Evolutionary conservation across 1,140 invertebrate species (phyloP).

Genomic region (Maniola jurtina): DNA sequence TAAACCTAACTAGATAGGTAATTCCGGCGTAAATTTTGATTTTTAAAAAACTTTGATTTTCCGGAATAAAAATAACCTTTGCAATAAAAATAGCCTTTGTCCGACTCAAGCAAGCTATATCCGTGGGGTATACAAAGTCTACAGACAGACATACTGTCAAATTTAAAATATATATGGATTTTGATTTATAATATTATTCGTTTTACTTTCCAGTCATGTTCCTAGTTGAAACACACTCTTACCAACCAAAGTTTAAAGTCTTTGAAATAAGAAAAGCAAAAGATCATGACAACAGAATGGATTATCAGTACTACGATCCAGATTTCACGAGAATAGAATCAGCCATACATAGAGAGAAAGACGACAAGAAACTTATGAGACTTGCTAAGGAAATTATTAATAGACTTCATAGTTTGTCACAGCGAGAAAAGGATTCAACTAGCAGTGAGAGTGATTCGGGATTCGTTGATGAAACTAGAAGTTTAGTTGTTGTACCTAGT

Average conservation of each 20-base stretch:
- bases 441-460: background rate
- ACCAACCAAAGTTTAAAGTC: conserved; percentile 27
- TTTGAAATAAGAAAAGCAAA: conserved; percentile 38
- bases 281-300: background rate
- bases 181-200: background rate
- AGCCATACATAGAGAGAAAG: conserved; percentile 4
- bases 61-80: too few relatives aligned
- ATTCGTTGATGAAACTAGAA: conserved; percentile 25
- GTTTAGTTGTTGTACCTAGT: conserved; percentile 13
- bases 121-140: too few relatives aligned
- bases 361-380: background rate
- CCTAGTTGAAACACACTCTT: conserved; percentile 9
- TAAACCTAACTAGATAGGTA: too few relatives aligned
- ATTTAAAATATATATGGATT: too few relatives aligned
- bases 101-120: too few relatives aligned
- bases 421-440: background rate
- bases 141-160: too few relatives aligned
- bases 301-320: conserved; percentile 21
- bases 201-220: conserved; percentile 11
- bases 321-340: conserved; percentile 9
- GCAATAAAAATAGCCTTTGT: too few relatives aligned
- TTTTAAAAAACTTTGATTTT: too few relatives aligned
- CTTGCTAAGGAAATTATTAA: conserved; percentile 8
- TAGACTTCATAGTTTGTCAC: conserved; percentile 3
- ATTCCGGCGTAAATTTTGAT: too few relatives aligned